A percentile compares a stretch with the other conserved stretches of the same genome.
Evolutionary conservation across 2,888 invertebrate species (phyloP).

Genomic region (Calephelis perditalis): DNA sequence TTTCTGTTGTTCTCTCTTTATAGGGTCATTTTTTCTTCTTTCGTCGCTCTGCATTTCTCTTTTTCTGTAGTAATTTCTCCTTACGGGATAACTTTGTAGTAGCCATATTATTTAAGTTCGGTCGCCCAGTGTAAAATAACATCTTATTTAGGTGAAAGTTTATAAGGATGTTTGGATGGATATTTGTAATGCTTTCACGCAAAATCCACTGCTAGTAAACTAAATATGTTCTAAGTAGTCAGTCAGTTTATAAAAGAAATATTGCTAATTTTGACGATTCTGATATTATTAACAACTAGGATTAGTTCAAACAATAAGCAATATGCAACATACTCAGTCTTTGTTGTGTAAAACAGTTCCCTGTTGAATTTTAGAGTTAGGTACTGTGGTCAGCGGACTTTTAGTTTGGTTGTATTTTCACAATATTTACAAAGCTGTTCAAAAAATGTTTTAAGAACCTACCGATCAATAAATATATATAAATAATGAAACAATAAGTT

Average conservation of each 20-base stretch:
- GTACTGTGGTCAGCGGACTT: background rate
- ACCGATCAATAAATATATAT: background rate
- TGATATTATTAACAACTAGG: background rate
- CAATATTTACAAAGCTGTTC: constrained; percentile 1
- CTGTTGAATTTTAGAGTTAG: background rate
- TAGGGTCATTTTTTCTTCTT: too few relatives aligned
- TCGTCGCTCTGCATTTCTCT: too few relatives aligned
- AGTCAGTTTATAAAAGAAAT: too few relatives aligned
- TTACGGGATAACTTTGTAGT: too few relatives aligned
- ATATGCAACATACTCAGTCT: background rate
- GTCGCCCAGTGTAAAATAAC: background rate
- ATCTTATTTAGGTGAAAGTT: background rate
- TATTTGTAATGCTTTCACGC: too few relatives aligned
- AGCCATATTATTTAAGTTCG: background rate
- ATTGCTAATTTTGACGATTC: too few relatives aligned
- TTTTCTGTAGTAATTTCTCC: too few relatives aligned
- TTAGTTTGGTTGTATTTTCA: background rate
- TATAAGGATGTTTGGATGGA: too few relatives aligned
- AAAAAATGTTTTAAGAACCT: background rate
- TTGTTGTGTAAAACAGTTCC: background rate
- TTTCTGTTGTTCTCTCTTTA: too few relatives aligned
- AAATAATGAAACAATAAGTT: background rate
- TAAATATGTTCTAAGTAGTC: too few relatives aligned
- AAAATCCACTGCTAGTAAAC: too few relatives aligned
- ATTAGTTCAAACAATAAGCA: background rate